Evolutionary conservation across 1,140 invertebrate species (phyloP).

Genomic region (Drosophila nannoptera): DNA sequence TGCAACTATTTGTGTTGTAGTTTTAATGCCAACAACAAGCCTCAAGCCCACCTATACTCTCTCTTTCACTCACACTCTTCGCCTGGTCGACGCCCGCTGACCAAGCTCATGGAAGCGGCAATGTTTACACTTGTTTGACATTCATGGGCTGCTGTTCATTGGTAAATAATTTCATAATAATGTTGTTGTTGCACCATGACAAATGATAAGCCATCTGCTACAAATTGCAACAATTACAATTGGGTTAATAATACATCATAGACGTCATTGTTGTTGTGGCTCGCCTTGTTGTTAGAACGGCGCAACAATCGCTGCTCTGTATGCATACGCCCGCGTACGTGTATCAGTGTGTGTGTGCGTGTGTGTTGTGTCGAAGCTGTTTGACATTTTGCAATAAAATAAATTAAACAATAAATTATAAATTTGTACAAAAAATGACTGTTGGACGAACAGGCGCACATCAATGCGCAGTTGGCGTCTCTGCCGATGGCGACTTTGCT

Average conservation of each 20-base stretch:
- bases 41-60: background rate
- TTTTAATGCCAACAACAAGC: slow-evolving; percentile 48
- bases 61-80: background rate
- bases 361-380: slow-evolving; percentile 13
- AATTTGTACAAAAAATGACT: slow-evolving; percentile 78
- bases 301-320: background rate
- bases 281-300: slow-evolving; percentile 9
- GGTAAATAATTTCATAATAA: slow-evolving; percentile 78
- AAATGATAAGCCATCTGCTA: slow-evolving; percentile 62
- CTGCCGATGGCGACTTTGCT: slow-evolving; percentile 16
- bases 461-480: slow-evolving; percentile 28
- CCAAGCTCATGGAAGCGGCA: slow-evolving; percentile 29
- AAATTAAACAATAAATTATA: slow-evolving; percentile 78
- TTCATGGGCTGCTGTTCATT: slow-evolving; percentile 76
- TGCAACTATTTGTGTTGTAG: slow-evolving; percentile 74
- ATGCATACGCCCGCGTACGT: background rate
- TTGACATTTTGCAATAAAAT: slow-evolving; percentile 74
- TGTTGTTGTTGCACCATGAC: slow-evolving; percentile 73
- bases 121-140: slow-evolving; percentile 62
- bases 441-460: slow-evolving; percentile 66
- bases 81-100: too few relatives aligned
- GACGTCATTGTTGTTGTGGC: slow-evolving; percentile 6
- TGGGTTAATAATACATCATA: slow-evolving; percentile 70
- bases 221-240: slow-evolving; percentile 73
- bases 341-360: background rate